These are phyloP conservation scores for Gasterosteus nipponicus DNA, from an alignment of 2,113 vertebrate species.

Conservation along the genomic window DNA sequence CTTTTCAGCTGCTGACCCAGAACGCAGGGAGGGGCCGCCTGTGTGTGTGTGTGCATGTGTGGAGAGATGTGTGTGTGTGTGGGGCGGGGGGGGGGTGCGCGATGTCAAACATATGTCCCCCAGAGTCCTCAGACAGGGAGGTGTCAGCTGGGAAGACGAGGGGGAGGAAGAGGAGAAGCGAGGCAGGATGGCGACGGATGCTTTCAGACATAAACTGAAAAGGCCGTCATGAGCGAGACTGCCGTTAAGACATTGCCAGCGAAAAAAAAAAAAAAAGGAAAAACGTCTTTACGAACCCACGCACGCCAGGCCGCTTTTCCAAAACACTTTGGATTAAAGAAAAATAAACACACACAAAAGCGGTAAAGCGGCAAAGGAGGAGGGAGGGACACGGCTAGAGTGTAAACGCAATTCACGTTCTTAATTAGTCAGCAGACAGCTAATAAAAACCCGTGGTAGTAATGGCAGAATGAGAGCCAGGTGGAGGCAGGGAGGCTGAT, in stretches of 20 bases:
- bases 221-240: constrained; percentile 61
- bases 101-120: constrained; percentile 91
- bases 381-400: constrained; percentile 55
- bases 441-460: constrained; percentile 73
- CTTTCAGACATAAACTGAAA: constrained; percentile 57
- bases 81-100: constrained; percentile 40
- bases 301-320: constrained; percentile 64
- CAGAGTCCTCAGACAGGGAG: constrained; percentile 70
- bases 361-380: constrained; percentile 32
- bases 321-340: constrained; percentile 64
- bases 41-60: constrained; percentile 59
- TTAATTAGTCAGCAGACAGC: constrained; percentile 83
- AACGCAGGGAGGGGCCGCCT: constrained; percentile 77
- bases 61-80: constrained; percentile 34
- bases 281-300: constrained; percentile 21
- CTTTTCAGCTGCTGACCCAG: constrained; percentile 95
- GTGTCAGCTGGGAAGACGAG: constrained; percentile 59
- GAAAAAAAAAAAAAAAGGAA: not conserved
- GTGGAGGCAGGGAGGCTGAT: constrained; percentile 63
- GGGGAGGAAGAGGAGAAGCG: constrained; percentile 47
- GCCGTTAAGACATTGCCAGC: constrained; percentile 13
- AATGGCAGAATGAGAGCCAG: constrained; percentile 76
- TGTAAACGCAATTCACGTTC: constrained; percentile 70
- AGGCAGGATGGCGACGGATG: constrained; percentile 43
- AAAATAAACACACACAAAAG: constrained; percentile 32